Base-by-base conservation (phyloP, 1,140 invertebrate genomes). In the Drosophila orena region DNA sequence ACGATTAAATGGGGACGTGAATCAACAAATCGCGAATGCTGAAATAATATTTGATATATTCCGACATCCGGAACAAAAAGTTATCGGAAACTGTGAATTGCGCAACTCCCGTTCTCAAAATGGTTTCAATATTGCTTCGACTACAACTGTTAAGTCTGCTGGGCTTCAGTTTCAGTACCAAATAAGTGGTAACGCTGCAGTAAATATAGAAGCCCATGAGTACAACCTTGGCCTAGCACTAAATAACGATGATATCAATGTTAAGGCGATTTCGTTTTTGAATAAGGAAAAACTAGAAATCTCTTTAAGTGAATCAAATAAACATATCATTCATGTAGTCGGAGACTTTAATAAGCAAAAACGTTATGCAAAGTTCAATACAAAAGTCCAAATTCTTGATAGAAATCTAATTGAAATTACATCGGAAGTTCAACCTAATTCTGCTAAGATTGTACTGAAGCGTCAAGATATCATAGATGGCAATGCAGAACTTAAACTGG, bases 21-120 rank as follows among this genome's bases (percentile, higher is more conserved):
- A 93, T 14, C 59, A 88, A 4, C 86, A 91, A 12, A 58, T 93
- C 8, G 44, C 93, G 3, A 93, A 94, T 47, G 91, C 91, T 0
- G 93, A 93, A 40, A 0, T 95, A 2, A 92, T 94, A 24, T 91
- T 96, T 14, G 95, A 96, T 76, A 79, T 96, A 7, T 95, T 96
- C 78, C 93, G 93, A 2, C 93, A 94, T 57, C 93, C 94, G n/a
- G 91, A 94, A 7, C 94, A 96, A 50, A 95, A 94, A 79, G 93
- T 96, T n/a, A 90, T 93, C 34, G 73, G 93, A 10, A 69, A 75
- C 12, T 74, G 35, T 46, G 56, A 77, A n/a, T 15, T 85, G 10
- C 69, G 72, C 7, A 89, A 86, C 24, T 34, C 20, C 11, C 49
- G 60, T 1, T 58, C 46, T 0, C 42, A 75, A 15, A 53, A 68